Evolutionary conservation across 2,888 invertebrate species (phyloP).

Genomic region (Brachyptera risi): DNA sequence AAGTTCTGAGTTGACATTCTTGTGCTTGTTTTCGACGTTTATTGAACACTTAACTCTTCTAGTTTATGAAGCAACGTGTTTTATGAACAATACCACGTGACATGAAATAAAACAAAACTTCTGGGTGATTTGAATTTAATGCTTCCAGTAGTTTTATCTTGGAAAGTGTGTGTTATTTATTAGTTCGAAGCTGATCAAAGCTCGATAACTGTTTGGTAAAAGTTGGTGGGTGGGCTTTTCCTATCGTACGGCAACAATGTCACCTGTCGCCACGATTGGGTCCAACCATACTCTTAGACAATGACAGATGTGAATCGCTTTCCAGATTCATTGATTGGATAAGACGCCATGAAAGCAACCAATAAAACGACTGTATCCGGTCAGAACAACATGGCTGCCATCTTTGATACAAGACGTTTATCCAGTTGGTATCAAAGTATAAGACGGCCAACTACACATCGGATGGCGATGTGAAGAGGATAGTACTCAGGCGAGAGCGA

Average conservation of each 20-base stretch:
- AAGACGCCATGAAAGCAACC: slow-evolving; percentile 24
- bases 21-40: background rate
- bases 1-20: slow-evolving; percentile 1
- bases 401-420: too few species aligned
- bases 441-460: too few species aligned
- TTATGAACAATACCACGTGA: background rate
- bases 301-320: slow-evolving; percentile 48
- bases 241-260: background rate
- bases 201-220: background rate
- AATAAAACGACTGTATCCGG: slow-evolving; percentile 13
- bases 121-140: background rate
- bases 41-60: background rate
- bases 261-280: background rate
- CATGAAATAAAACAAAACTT: background rate
- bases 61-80: background rate
- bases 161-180: background rate
- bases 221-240: slow-evolving; percentile 14
- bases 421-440: too few species aligned
- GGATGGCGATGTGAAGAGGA: too few species aligned
- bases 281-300: slow-evolving; percentile 40
- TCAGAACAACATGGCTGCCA: slow-evolving; percentile 30
- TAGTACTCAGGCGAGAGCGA: too few species aligned
- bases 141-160: background rate
- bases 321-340: slow-evolving; percentile 48
- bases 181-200: background rate